phyloP scores from a whole-genome alignment of 1,140 invertebrate species.

The Brachionus koreanus region DNA sequence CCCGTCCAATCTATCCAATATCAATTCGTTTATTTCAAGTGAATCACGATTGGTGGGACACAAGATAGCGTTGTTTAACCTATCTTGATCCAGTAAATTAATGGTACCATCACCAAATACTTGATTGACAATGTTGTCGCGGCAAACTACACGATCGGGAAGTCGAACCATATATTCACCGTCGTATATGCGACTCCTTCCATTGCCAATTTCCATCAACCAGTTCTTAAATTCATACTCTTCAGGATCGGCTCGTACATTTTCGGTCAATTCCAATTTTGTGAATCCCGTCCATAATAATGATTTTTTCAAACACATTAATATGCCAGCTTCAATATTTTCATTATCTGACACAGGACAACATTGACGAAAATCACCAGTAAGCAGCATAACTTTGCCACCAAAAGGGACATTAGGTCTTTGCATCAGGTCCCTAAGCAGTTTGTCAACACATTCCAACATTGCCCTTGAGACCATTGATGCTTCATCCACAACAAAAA shows the following conservation, averaged over 20 bases:
- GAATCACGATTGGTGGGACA: too few species aligned
- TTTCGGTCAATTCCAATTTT: neutral
- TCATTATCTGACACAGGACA: slow-evolving; percentile 34
- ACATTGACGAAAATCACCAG: slow-evolving; percentile 46
- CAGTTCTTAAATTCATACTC: slow-evolving; percentile 9
- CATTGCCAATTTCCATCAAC: neutral
- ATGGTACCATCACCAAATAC: neutral
- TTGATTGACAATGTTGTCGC: neutral
- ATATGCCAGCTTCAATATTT: neutral
- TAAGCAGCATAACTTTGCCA: slow-evolving; percentile 45
- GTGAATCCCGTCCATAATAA: neutral
- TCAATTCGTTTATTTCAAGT: too few species aligned
- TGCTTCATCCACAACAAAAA: slow-evolving; percentile 47
- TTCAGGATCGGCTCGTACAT: slow-evolving; percentile 14
- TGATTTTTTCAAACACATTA: slow-evolving; percentile 2
- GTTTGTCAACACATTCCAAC: slow-evolving; percentile 38
- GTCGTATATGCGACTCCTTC: neutral
- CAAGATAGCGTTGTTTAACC: neutral
- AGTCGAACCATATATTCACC: neutral
- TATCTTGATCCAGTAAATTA: neutral
- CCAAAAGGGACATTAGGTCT: slow-evolving; percentile 29
- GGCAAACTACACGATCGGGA: neutral
- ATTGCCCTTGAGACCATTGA: slow-evolving; percentile 45
- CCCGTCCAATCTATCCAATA: too few species aligned
- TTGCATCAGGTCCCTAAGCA: slow-evolving; percentile 21